These are phyloP conservation scores for Nettapus auritus DNA, from an alignment of 2,113 vertebrate species.

Conservation along the genomic window DNA sequence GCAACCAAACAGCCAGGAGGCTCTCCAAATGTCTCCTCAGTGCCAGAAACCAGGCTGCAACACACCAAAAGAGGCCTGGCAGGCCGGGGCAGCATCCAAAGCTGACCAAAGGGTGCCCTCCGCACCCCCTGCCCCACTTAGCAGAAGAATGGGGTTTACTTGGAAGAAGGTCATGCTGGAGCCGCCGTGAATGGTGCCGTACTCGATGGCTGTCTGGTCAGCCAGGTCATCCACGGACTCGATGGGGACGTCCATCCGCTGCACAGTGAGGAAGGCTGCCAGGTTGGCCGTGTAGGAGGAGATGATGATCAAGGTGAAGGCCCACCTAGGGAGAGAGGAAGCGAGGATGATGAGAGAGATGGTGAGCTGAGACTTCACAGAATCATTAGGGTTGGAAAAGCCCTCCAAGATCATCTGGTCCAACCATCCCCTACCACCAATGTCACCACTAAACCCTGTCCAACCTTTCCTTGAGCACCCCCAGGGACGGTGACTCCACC, in stretches of 20 bases:
- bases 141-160: conserved; percentile 77
- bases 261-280: conserved; percentile 95
- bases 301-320: conserved; percentile 98
- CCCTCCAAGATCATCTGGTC: no score
- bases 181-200: conserved; percentile 96
- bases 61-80: neutral
- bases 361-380: neutral
- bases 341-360: accelerated
- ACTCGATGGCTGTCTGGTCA: conserved; percentile 97
- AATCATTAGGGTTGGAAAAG: no score
- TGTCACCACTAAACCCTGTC: no score
- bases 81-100: neutral
- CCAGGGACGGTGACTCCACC: no score
- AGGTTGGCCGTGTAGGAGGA: conserved; percentile 98
- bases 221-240: conserved; percentile 97
- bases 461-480: no score
- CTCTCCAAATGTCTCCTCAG: neutral
- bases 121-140: neutral
- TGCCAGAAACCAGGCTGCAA: neutral
- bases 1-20: neutral
- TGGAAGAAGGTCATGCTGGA: conserved; percentile 99
- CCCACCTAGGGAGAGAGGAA: conserved; percentile 85
- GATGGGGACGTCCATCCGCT: conserved; percentile 96
- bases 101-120: neutral
- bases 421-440: no score